Percentiles rank a stretch among this genome's conserved stretches.
Evolutionary conservation across 2,797 vertebrate genomes (phyloP).

Genomic region (Ateles fusciceps): DNA sequence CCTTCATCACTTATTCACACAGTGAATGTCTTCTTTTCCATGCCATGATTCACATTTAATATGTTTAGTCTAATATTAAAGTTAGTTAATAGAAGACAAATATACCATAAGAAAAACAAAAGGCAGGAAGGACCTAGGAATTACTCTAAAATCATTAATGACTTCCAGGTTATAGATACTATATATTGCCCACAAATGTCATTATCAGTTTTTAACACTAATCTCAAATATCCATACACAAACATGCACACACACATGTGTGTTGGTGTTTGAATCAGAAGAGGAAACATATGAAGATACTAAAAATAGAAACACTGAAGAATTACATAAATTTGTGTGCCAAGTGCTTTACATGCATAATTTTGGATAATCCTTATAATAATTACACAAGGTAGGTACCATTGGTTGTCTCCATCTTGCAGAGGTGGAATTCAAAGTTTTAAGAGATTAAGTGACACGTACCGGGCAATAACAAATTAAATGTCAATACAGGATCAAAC

Average conservation of each 20-base stretch:
- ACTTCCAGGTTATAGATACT: neutral
- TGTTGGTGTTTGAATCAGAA: neutral
- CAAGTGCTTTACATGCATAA: neutral
- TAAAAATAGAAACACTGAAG: conserved; percentile 17
- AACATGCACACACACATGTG: neutral
- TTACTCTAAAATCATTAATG: neutral
- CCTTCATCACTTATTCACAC: neutral
- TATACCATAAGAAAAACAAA: neutral
- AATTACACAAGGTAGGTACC: neutral
- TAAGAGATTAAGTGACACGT: neutral
- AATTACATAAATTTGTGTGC: neutral
- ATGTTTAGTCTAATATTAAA: neutral
- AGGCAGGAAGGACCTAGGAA: neutral
- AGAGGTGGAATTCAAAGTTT: neutral
- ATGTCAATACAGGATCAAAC: neutral
- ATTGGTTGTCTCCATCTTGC: neutral
- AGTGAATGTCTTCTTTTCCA: neutral
- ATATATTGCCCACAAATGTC: neutral
- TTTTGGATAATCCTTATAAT: conserved; percentile 7
- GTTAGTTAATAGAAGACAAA: neutral
- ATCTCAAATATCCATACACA: neutral
- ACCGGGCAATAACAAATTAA: neutral
- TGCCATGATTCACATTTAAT: neutral
- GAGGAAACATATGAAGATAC: neutral
- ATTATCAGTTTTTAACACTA: neutral